These are phyloP conservation scores for Argya squamiceps DNA, from an alignment of 2,797 vertebrate species.

Conservation along the genomic window DNA sequence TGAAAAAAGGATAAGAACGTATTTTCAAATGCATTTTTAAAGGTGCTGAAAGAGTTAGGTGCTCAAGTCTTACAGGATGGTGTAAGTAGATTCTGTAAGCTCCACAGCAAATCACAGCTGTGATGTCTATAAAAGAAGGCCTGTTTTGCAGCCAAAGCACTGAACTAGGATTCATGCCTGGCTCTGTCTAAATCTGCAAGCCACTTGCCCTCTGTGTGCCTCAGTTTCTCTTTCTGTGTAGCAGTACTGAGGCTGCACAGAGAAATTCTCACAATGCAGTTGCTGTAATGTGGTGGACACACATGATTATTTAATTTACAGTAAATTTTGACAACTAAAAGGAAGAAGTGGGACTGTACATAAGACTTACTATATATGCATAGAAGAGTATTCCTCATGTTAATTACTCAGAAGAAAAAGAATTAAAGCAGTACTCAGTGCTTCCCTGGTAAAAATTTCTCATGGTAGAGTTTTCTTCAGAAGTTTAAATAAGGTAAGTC, in stretches of 20 bases:
- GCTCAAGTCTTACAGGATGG: not conserved
- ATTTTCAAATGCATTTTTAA: slow-evolving; percentile 7
- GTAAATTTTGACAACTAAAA: not conserved
- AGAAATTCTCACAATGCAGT: not conserved
- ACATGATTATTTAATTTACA: not conserved
- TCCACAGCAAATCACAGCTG: not conserved
- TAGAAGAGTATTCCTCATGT: not conserved
- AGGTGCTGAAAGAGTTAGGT: not conserved
- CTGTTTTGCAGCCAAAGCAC: not conserved
- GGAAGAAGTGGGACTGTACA: not conserved
- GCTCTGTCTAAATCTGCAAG: not conserved
- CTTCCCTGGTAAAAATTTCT: not conserved
- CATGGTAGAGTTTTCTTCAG: not conserved
- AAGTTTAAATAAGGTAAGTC: not conserved
- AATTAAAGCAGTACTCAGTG: not conserved
- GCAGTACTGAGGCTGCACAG: not conserved
- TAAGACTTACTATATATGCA: not conserved
- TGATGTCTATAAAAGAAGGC: not conserved
- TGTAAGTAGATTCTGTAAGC: not conserved
- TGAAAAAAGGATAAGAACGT: not conserved
- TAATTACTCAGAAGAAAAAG: not conserved
- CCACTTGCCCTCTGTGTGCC: not conserved
- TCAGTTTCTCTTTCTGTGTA: not conserved
- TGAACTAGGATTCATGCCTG: not conserved
- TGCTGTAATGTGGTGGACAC: fast-evolving